phyloP scores from a whole-genome alignment of 2,888 invertebrate genomes.

The Cremastinae sp. region DNA sequence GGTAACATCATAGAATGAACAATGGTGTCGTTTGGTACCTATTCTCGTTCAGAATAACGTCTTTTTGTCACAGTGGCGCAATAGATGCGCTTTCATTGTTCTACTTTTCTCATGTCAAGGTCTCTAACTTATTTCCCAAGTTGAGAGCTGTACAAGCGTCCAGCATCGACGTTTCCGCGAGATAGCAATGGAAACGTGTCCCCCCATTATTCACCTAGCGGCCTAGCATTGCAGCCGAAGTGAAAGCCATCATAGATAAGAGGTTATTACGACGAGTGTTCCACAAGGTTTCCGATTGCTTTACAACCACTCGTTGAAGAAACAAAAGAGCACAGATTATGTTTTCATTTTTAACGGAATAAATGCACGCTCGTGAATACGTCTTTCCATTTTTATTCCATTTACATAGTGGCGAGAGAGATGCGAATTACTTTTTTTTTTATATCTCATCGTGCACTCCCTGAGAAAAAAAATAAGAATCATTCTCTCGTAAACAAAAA shows the following conservation, averaged over 20 bases:
- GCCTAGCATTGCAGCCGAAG: background rate
- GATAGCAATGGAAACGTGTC: background rate
- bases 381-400: too few relatives aligned
- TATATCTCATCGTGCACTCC: too few relatives aligned
- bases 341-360: too few relatives aligned
- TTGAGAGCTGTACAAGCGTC: background rate
- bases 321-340: too few relatives aligned
- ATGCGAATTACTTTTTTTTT: too few relatives aligned
- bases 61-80: background rate
- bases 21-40: background rate
- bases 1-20: too few relatives aligned
- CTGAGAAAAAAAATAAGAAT: too few relatives aligned
- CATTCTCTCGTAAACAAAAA: too few relatives aligned
- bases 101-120: conserved; percentile 41
- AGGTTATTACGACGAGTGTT: background rate
- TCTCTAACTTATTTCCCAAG: conserved; percentile 11
- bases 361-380: too few relatives aligned
- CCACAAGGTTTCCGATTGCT: conserved; percentile 1
- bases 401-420: too few relatives aligned
- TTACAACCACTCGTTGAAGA: background rate
- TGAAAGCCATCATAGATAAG: conserved; percentile 31
- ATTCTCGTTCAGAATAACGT: background rate
- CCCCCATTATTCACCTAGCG: conserved; percentile 4
- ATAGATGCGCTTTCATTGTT: conserved; percentile 35
- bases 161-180: conserved; percentile 19